These are phyloP conservation scores for Calephelis nemesis DNA, from an alignment of 1,140 invertebrate species.

Conservation along the genomic window DNA sequence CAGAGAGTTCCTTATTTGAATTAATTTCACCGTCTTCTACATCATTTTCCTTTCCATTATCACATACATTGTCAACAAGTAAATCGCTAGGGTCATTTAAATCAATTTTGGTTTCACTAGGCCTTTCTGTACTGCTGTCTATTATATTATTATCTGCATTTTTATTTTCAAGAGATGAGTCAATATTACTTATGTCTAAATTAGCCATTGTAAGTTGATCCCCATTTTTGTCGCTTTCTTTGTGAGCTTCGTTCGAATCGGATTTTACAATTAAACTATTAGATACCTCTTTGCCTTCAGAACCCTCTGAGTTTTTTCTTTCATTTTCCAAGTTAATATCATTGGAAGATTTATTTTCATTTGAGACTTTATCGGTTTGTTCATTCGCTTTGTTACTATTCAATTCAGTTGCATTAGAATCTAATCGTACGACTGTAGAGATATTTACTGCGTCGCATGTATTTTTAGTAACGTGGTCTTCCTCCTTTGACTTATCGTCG, in stretches of 20 bases:
- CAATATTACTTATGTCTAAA: not conserved
- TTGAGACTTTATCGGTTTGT: too few relatives aligned
- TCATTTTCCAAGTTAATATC: too few relatives aligned
- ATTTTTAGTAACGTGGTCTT: too few relatives aligned
- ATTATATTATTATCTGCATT: not conserved
- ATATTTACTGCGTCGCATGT: too few relatives aligned
- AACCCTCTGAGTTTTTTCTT: too few relatives aligned
- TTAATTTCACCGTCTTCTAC: constrained; percentile 29
- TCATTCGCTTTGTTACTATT: too few relatives aligned
- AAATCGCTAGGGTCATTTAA: not conserved
- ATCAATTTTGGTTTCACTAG: not conserved
- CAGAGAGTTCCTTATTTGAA: constrained; percentile 41
- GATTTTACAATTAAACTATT: too few relatives aligned
- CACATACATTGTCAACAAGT: not conserved
- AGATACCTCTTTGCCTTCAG: too few relatives aligned
- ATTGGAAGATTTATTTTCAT: too few relatives aligned
- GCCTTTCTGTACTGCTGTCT: not conserved
- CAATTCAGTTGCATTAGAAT: too few relatives aligned
- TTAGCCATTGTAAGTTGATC: not conserved
- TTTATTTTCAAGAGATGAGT: not conserved
- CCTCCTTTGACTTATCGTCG: too few relatives aligned
- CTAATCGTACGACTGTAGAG: too few relatives aligned
- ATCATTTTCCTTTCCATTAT: constrained; percentile 19
- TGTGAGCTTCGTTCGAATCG: not conserved
- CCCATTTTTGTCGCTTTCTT: not conserved